Conservation (phyloP, 2,797 vertebrate species). For the Serranus cabrilla region DNA sequence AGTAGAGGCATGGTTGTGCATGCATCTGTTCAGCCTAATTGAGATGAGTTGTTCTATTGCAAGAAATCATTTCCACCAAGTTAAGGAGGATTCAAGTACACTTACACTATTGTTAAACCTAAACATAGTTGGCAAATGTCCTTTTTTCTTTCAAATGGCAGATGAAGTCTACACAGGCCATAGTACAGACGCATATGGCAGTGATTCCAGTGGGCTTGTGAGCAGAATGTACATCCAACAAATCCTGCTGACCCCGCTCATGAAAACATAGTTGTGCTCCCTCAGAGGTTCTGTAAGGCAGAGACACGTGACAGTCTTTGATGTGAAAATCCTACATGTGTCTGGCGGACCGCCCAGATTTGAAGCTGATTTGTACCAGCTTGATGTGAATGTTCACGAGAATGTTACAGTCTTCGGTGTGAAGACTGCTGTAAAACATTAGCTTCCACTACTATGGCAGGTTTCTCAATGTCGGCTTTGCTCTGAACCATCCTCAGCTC, state of each 20-base stretch:
- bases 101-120: conserved; percentile 35
- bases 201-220: conserved; percentile 59
- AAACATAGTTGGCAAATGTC: conserved; percentile 21
- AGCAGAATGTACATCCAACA: conserved; percentile 41
- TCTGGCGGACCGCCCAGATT: conserved; percentile 9
- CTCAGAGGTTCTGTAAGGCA: conserved; percentile 88
- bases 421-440: conserved; percentile 84
- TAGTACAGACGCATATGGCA: conserved; percentile 64
- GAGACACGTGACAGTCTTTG: conserved; percentile 83
- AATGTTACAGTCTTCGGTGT: conserved; percentile 20
- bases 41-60: conserved; percentile 24
- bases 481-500: conserved; percentile 98
- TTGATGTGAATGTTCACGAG: conserved; percentile 15
- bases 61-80: conserved; percentile 12
- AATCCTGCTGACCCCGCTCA: conserved; percentile 49
- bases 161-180: conserved; percentile 49
- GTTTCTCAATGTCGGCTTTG: conserved; percentile 96
- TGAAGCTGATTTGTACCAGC: conserved; percentile 22
- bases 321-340: conserved; percentile 78
- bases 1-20: conserved; percentile 41
- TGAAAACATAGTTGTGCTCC: conserved; percentile 61
- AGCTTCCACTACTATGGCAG: conserved; percentile 90
- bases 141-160: conserved; percentile 32
- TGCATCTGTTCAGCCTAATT: conserved; percentile 19
- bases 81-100: conserved; percentile 39